A percentile compares a stretch with the other conserved stretches of the same genome.
phyloP scores from a whole-genome alignment of 37 sponge, comb jelly and placozoan species.

The Chondrosia reniformis region DNA sequence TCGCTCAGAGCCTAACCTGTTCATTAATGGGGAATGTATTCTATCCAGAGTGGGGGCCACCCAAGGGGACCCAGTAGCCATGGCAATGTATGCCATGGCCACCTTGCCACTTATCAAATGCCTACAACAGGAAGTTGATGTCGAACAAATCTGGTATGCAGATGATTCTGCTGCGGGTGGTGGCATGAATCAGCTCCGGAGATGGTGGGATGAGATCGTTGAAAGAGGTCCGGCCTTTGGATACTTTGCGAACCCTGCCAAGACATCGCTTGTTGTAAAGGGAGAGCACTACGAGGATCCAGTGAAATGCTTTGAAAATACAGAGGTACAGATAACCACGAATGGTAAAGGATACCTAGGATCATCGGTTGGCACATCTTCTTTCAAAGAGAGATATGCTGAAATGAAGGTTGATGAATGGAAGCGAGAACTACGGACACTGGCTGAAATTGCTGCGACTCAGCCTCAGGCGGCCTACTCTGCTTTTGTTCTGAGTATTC shows the following conservation, averaged over 20 bases:
- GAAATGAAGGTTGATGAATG: neutral
- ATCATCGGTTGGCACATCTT: neutral
- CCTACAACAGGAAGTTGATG: neutral
- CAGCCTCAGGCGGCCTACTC: neutral
- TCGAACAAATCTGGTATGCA: neutral
- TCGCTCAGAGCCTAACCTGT: neutral
- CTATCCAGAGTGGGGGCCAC: neutral
- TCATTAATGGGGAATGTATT: neutral
- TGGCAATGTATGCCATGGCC: conserved; percentile 11
- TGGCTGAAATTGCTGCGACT: neutral
- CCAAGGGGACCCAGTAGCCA: neutral
- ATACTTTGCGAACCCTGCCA: neutral
- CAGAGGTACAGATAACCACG: neutral
- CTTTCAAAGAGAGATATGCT: neutral
- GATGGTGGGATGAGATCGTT: conserved; percentile 11
- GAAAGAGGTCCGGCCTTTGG: neutral
- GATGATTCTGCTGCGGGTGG: neutral
- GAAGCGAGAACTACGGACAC: neutral
- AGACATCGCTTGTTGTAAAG: neutral
- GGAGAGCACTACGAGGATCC: neutral
- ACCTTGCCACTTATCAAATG: neutral
- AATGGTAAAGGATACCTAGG: neutral
- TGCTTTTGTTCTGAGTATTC: neutral
- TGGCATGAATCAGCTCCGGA: neutral
- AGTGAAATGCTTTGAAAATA: neutral